Evolutionary conservation across 2,888 invertebrate genomes (phyloP), one percentile per base, ranked within the genome.

Genomic region (Acanthacorydalis orientalis): DNA sequence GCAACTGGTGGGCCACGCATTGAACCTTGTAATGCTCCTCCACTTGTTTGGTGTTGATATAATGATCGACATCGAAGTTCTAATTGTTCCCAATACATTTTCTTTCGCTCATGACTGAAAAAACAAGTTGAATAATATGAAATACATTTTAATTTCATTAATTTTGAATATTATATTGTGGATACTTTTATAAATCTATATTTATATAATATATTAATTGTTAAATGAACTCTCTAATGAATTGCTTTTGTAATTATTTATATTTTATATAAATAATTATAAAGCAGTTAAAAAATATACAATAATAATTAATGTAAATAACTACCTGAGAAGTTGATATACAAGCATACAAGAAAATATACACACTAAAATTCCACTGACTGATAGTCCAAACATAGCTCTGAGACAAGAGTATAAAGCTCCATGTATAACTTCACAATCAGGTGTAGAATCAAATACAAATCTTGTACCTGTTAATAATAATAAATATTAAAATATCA

Each of bases 41-140:
- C 46, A 12, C 62, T 57, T 4, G 61, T 58, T 10, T 72, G 74
- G 56, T 75, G 73, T 39, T 75, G 72, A 57, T 88, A 88, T 49
- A 90, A 64, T 1, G 87, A 84, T 51, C 89, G 72, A 62, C 90
- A 86, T 48, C 88, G 72, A 46, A 89, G 64, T 62, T 90, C 90
- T 63, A 91, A 60, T 67, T 91, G 89, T 57, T 89, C 89, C 90
- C 91, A 91, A 64, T 91, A 91, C 83, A 88, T 89, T 68, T 90
- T 91, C 70, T 91, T 91, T 52, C 87, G 81, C 65, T 91, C 91
- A 60, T 91, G 91, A 54, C 89, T 88, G 59, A 4, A 67, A 61
- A 48, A 14, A 52, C 48, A 52, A 48, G 41, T 35, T 44, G 31
- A 49, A 48, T 44, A 34, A 43, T n/a, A n/a, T n/a, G n/a, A 39